Evolutionary conservation across 2,888 invertebrate species (phyloP).

Genomic region (Nomada hirtipes): DNA sequence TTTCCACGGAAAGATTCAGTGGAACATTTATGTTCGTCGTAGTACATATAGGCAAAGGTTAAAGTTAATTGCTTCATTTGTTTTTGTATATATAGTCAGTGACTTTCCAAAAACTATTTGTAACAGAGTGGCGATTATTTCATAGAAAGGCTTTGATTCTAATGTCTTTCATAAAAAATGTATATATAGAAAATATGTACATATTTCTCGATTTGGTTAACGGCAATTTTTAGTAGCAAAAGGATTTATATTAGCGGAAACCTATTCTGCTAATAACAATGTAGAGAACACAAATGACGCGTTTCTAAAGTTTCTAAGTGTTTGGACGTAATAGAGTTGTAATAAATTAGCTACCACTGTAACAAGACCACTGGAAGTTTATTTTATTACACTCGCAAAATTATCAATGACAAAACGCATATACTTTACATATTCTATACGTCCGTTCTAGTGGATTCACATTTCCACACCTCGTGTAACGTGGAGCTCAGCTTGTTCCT

Average conservation of each 20-base stretch:
- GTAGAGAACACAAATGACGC: neutral
- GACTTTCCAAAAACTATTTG: too few species aligned
- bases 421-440: conserved; percentile 24
- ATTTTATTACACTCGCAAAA: conserved; percentile 4
- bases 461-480: conserved; percentile 70
- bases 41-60: too few species aligned
- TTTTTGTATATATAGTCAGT: too few species aligned
- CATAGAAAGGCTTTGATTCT: too few species aligned
- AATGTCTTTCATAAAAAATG: too few species aligned
- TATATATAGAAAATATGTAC: too few species aligned
- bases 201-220: too few species aligned
- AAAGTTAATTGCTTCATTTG: too few species aligned
- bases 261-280: neutral
- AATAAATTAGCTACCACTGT: neutral
- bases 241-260: neutral
- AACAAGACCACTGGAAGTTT: neutral
- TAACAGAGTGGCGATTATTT: too few species aligned
- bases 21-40: too few species aligned
- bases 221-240: neutral
- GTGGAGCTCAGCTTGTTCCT: conserved; percentile 58
- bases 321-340: neutral
- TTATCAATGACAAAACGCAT: conserved; percentile 11
- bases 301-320: neutral
- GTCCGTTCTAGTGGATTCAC: conserved; percentile 51
- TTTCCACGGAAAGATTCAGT: too few species aligned